Evolutionary conservation across 2,797 vertebrate genomes (phyloP).

Genomic region (Poecilia velifera): DNA sequence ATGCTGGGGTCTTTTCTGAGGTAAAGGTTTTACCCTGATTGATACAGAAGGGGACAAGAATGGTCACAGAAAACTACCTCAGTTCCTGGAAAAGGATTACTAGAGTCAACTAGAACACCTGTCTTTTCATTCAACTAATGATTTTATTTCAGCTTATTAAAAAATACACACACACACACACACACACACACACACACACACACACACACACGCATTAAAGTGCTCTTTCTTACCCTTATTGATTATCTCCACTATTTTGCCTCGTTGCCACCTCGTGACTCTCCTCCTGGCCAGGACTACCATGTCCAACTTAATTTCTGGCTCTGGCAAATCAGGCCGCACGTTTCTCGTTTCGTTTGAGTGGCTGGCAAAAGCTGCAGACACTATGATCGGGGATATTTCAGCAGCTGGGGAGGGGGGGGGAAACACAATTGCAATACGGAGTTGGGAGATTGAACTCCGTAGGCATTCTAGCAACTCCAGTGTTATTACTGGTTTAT

Average conservation of each 20-base stretch:
- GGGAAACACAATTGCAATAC: background rate
- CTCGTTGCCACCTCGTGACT: conserved; percentile 65
- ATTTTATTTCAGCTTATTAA: background rate
- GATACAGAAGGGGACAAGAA: background rate
- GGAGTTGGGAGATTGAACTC: background rate
- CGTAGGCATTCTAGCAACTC: background rate
- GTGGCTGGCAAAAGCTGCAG: conserved; percentile 48
- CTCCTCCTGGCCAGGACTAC: conserved; percentile 63
- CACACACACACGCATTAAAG: background rate
- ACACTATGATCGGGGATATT: conserved; percentile 23
- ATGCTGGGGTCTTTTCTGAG: background rate
- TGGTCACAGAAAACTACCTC: background rate
- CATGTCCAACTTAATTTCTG: conserved; percentile 57
- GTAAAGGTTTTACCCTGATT: background rate
- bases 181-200: no score
- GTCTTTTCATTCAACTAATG: background rate
- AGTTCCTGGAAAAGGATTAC: background rate
- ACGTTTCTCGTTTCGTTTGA: conserved; percentile 19
- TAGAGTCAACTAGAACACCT: background rate
- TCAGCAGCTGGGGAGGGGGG: background rate
- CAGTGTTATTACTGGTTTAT: background rate
- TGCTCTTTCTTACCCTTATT: conserved; percentile 53
- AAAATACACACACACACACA: no score
- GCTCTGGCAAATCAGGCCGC: conserved; percentile 42
- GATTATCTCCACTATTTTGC: conserved; percentile 64